Conservation (phyloP, 2,113 vertebrate genomes). For the Leptosomus discolor region DNA sequence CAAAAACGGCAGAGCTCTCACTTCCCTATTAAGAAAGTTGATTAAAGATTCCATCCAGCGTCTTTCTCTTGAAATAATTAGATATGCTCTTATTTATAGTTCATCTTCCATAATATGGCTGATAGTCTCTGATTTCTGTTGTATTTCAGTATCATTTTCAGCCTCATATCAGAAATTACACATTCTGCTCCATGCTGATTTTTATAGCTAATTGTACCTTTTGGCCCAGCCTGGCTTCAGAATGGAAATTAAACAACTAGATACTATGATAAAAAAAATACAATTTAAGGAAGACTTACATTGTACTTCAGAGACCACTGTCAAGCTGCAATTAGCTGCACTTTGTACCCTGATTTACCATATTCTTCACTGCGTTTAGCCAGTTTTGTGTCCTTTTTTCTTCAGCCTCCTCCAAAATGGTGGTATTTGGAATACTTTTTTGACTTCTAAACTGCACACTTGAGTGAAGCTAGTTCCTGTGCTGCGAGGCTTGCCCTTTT, state of each 20-base stretch:
- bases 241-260: conserved; percentile 34
- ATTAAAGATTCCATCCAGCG: conserved; percentile 46
- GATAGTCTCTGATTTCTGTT: conserved; percentile 17
- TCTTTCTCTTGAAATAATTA: conserved; percentile 54
- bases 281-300: conserved; percentile 67
- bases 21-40: conserved; percentile 35
- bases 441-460: conserved; percentile 64
- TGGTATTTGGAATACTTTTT: conserved; percentile 52
- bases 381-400: not conserved
- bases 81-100: conserved; percentile 37
- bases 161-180: not conserved
- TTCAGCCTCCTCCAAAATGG: not conserved
- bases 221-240: conserved; percentile 14
- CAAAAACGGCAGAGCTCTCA: not conserved
- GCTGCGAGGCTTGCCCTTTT: conserved; percentile 14
- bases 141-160: conserved; percentile 46
- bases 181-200: conserved; percentile 44
- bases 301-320: conserved; percentile 9
- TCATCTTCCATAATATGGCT: conserved; percentile 13
- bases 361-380: not conserved
- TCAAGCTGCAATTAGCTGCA: not conserved
- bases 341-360: not conserved
- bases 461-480: conserved; percentile 44
- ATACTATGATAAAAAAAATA: not conserved
- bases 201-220: conserved; percentile 36